Evolutionary conservation across 2,113 vertebrate genomes (phyloP).

Genomic region (Hippocampus comes): DNA sequence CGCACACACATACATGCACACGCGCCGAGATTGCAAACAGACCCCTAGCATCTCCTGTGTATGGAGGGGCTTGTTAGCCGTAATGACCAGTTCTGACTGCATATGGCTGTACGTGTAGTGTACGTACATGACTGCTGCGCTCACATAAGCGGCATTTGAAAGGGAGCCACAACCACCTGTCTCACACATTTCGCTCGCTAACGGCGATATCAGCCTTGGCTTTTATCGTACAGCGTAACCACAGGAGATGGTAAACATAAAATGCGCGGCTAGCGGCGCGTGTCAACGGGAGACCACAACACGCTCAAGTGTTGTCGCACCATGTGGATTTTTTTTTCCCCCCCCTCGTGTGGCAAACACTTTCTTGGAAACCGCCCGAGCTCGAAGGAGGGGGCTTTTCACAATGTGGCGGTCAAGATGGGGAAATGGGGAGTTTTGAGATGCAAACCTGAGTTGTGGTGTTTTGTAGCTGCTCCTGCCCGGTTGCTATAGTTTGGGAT

Average conservation of each 20-base stretch:
- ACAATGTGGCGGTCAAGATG: constrained; percentile 37
- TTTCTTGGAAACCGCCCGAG: constrained; percentile 41
- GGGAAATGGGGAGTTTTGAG: constrained; percentile 22
- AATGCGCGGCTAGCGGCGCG: constrained; percentile 47
- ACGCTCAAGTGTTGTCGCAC: constrained; percentile 58
- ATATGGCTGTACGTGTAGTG: constrained; percentile 38
- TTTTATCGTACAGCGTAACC: constrained; percentile 63
- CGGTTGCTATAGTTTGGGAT: constrained; percentile 48
- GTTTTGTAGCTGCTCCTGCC: constrained; percentile 31
- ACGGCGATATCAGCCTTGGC: constrained; percentile 61
- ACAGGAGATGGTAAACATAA: constrained; percentile 61
- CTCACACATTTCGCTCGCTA: constrained; percentile 63
- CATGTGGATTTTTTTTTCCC: constrained; percentile 62
- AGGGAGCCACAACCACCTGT: constrained; percentile 62
- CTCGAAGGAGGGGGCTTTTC: constrained; percentile 26
- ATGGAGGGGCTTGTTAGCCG: constrained; percentile 46
- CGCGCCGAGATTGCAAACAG: constrained; percentile 51
- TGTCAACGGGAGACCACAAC: constrained; percentile 58
- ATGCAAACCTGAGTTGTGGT: constrained; percentile 20
- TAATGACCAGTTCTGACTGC: constrained; percentile 44
- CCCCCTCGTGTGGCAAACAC: constrained; percentile 50
- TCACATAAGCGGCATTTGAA: constrained; percentile 57
- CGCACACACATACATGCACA: constrained; percentile 3
- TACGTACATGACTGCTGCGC: constrained; percentile 45
- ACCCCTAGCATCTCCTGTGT: constrained; percentile 46